Base-by-base conservation (phyloP, 2,888 invertebrate genomes). In the Anthoptus insignis region DNA sequence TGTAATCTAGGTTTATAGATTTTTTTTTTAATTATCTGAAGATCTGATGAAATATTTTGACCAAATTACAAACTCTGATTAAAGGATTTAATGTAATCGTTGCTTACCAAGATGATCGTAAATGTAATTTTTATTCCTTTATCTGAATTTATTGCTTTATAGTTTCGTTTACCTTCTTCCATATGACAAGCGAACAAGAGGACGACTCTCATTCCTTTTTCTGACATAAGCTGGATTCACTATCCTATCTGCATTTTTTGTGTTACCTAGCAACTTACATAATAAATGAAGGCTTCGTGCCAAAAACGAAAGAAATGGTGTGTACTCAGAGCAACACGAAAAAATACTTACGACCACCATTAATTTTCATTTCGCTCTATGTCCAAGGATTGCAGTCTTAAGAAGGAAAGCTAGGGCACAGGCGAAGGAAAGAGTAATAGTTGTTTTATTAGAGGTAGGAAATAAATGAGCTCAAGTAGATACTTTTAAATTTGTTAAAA, bases 301-400 rank as follows among this genome's bases (percentile, higher is more conserved):
- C 87, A 89, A 89, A 91, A 91, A 82, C 86, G 84, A 86, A 89
- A 91, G 82, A 85, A 92, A 93, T 91, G 89, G 89, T 89, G 86
- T 89, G 84, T 91, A 89, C 92, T 92, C 89, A 87, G 87, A 91
- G 87, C 88, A 80, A 92, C 92, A 92, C 86, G 92, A 91, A 92
- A 93, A 93, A 91, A 93, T 93, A 93, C 92, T 93, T 84, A 79
- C 81, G 81, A 75, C 84, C 73, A 82, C 83, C 90, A 93, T 93
- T 93, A 91, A 92, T 93, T 91, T 91, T 92, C 91, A 93, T 93
- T 92, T 88, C 84, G 78, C 79, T 82, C 80, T 85, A 88, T 88
- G 88, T 82, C 85, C 84, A 80, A 77, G 82, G 86, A 88, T 85
- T 85, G 88, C 82, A 85, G 88, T 86, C 89, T 88, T 87, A 84